These are phyloP conservation scores for Harpagoxenus sublaevis DNA, from an alignment of 2,888 invertebrate genomes.

Conservation along the genomic window DNA sequence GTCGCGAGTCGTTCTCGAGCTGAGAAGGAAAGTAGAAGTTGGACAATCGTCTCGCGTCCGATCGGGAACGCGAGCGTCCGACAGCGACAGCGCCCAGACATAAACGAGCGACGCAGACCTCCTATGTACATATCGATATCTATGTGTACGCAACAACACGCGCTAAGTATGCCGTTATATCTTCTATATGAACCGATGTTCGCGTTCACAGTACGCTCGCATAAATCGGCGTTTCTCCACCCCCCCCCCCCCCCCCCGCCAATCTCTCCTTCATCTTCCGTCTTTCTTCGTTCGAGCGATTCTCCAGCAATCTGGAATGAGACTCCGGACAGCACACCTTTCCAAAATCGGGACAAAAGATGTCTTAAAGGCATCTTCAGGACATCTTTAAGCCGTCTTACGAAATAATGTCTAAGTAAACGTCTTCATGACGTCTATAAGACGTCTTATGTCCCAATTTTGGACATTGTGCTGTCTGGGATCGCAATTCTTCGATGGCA, in stretches of 20 bases:
- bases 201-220: constrained; percentile 10
- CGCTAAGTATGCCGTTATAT: constrained; percentile 54
- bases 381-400: no score
- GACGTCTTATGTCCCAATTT: no score
- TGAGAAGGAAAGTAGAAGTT: neutral
- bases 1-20: neutral
- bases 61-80: neutral
- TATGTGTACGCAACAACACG: constrained; percentile 63
- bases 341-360: no score
- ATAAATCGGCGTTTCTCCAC: constrained; percentile 26
- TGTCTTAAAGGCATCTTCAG: no score
- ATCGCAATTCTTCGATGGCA: neutral
- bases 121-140: constrained; percentile 58
- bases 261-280: neutral
- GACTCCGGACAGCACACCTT: no score
- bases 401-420: no score
- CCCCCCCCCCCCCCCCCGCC: neutral
- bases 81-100: neutral
- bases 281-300: neutral
- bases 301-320: neutral
- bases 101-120: constrained; percentile 34
- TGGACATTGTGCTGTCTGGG: no score
- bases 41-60: constrained; percentile 6
- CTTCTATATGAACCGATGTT: constrained; percentile 54
- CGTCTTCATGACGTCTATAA: no score